These are phyloP conservation scores for Rhodophaea formosa DNA, from an alignment of 2,888 invertebrate species.

Conservation along the genomic window DNA sequence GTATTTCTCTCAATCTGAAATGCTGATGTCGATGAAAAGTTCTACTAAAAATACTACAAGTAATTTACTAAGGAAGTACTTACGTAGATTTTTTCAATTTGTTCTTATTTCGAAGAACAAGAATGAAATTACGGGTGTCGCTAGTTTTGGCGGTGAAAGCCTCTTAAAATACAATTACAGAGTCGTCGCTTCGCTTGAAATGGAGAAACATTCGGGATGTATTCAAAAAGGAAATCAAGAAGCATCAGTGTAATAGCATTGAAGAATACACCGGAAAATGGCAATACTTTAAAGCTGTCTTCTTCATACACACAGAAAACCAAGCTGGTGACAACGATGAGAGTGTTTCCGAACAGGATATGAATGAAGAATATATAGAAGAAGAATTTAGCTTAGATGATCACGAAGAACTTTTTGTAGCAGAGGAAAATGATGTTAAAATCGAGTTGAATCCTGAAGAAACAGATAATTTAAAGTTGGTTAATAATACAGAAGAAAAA, in stretches of 20 bases:
- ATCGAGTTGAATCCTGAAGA: slow-evolving; percentile 10
- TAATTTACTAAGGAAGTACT: no score
- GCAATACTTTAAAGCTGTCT: slow-evolving; percentile 43
- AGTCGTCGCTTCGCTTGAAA: slow-evolving; percentile 41
- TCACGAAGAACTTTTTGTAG: not conserved
- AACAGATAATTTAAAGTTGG: slow-evolving; percentile 15
- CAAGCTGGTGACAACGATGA: slow-evolving; percentile 21
- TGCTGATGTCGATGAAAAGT: no score
- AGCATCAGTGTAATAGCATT: slow-evolving; percentile 23
- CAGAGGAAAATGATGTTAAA: not conserved
- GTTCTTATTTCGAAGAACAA: no score
- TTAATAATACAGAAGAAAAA: slow-evolving; percentile 27
- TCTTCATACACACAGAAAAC: slow-evolving; percentile 35
- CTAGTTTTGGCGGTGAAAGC: no score
- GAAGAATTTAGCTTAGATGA: not conserved
- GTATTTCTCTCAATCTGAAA: no score
- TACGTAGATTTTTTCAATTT: no score
- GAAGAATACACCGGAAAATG: slow-evolving; percentile 45
- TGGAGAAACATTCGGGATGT: slow-evolving; percentile 57
- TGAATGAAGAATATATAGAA: not conserved
- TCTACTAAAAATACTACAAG: no score
- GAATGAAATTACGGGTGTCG: no score
- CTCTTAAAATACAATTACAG: no score
- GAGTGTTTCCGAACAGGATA: not conserved
- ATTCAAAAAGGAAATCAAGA: slow-evolving; percentile 44